Percentiles rank a stretch among this genome's conserved stretches.
Conservation (phyloP, 2,888 invertebrate species). For the Steinernema scapterisci region DNA sequence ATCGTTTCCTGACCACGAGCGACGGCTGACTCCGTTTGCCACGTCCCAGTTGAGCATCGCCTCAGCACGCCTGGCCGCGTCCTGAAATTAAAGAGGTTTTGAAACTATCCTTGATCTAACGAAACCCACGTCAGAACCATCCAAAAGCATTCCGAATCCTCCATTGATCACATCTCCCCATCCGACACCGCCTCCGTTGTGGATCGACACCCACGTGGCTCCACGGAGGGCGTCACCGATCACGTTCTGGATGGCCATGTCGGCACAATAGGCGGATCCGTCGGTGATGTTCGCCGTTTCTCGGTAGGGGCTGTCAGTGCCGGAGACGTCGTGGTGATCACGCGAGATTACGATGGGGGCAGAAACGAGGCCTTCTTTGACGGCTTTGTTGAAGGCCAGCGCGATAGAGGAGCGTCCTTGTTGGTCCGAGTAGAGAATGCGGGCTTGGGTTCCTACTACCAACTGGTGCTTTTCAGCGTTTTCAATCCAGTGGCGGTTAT, state of each 20-base stretch:
- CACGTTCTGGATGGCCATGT: slow-evolving; percentile 72
- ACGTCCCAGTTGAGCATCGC: slow-evolving; percentile 74
- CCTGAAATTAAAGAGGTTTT: slow-evolving; percentile 59
- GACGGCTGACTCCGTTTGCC: slow-evolving; percentile 73
- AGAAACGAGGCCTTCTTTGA: slow-evolving; percentile 47
- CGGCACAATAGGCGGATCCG: slow-evolving; percentile 74
- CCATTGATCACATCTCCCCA: slow-evolving; percentile 76
- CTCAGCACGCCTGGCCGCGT: slow-evolving; percentile 70
- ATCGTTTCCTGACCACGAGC: slow-evolving; percentile 73
- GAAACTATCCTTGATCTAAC: background rate
- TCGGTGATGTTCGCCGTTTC: slow-evolving; percentile 75
- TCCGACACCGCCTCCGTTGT: slow-evolving; percentile 68
- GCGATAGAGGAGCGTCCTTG: slow-evolving; percentile 72
- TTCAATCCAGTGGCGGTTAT: slow-evolving; percentile 74
- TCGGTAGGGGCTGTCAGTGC: slow-evolving; percentile 74
- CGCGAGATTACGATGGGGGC: slow-evolving; percentile 73
- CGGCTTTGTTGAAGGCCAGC: slow-evolving; percentile 72
- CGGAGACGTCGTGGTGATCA: slow-evolving; percentile 75
- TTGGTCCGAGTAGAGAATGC: slow-evolving; percentile 74
- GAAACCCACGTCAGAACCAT: slow-evolving; percentile 70
- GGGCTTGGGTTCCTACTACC: slow-evolving; percentile 68
- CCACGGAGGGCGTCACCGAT: slow-evolving; percentile 72
- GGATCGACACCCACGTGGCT: slow-evolving; percentile 74
- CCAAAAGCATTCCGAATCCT: slow-evolving; percentile 74
- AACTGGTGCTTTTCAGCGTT: slow-evolving; percentile 72